Percentiles rank a stretch among this genome's conserved stretches.
These are phyloP conservation scores for Acanthornis magna DNA, from an alignment of 2,797 vertebrate genomes.

Conservation along the genomic window DNA sequence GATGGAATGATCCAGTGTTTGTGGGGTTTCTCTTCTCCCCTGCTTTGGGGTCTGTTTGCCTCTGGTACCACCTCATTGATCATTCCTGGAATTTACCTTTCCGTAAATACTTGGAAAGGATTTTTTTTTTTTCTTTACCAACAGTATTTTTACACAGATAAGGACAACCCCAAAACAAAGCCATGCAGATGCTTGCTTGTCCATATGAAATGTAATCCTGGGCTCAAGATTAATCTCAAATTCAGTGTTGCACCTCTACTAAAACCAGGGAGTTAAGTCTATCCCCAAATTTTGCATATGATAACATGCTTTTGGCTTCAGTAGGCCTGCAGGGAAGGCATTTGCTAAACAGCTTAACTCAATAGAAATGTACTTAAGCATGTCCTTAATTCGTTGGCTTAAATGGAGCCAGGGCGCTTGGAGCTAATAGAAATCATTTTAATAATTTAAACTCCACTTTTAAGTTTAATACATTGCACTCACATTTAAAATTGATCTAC, in stretches of 20 bases:
- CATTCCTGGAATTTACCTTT: slow-evolving; percentile 35
- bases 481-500: slow-evolving; percentile 4
- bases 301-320: background rate
- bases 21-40: background rate
- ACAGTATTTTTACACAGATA: background rate
- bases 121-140: background rate
- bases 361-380: slow-evolving; percentile 36
- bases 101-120: slow-evolving; percentile 3
- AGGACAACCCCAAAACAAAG: background rate
- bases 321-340: slow-evolving; percentile 1
- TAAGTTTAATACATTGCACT: slow-evolving; percentile 26
- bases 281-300: background rate
- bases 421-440: slow-evolving; percentile 17
- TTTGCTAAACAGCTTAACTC: slow-evolving; percentile 45
- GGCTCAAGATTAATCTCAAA: background rate
- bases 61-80: background rate
- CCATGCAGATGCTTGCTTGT: background rate
- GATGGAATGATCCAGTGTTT: background rate
- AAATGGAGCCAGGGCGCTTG: background rate
- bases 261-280: background rate
- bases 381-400: slow-evolving; percentile 31
- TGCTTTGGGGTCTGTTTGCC: background rate
- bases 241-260: background rate
- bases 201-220: background rate
- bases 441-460: slow-evolving; percentile 49